These are phyloP conservation scores for Azorinus chamasolen DNA, from an alignment of 2,888 invertebrate species.

Conservation along the genomic window DNA sequence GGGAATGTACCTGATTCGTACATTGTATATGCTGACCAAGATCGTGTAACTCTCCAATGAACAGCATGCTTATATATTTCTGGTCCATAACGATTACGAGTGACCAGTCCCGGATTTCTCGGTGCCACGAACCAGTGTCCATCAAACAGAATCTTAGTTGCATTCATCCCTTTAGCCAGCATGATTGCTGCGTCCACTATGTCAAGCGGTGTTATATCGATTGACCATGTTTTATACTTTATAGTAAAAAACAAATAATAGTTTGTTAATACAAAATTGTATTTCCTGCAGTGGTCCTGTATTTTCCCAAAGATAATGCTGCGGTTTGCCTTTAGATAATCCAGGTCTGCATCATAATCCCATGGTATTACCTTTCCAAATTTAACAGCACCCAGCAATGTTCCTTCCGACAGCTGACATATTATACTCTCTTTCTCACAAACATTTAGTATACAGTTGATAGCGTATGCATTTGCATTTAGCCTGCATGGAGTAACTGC, in stretches of 20 bases:
- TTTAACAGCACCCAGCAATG: conserved; percentile 84
- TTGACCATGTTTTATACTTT: conserved; percentile 62
- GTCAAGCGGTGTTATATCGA: conserved; percentile 78
- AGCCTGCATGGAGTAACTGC: conserved; percentile 77
- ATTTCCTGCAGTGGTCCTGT: conserved; percentile 30
- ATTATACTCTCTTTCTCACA: conserved; percentile 69
- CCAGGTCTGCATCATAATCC: conserved; percentile 83
- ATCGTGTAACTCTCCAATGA: conserved; percentile 74
- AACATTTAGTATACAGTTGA: conserved; percentile 69
- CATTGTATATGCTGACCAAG: conserved; percentile 70
- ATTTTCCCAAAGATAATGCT: conserved; percentile 63
- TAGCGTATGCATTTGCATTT: conserved; percentile 67
- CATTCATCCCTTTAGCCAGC: conserved; percentile 50
- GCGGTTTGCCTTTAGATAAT: conserved; percentile 67
- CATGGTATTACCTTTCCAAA: conserved; percentile 81
- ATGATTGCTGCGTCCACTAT: conserved; percentile 74
- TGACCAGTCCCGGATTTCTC: conserved; percentile 81
- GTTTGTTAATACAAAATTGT: conserved; percentile 49
- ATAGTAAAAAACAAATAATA: conserved; percentile 42
- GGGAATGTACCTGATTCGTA: conserved; percentile 75
- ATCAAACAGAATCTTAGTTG: conserved; percentile 74
- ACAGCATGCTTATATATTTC: conserved; percentile 81
- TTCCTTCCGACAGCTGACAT: conserved; percentile 82
- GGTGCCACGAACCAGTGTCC: conserved; percentile 79
- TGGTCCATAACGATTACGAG: conserved; percentile 80